Evolutionary conservation across 2,797 vertebrate genomes (phyloP).

Genomic region (Malacoctenus gilli): DNA sequence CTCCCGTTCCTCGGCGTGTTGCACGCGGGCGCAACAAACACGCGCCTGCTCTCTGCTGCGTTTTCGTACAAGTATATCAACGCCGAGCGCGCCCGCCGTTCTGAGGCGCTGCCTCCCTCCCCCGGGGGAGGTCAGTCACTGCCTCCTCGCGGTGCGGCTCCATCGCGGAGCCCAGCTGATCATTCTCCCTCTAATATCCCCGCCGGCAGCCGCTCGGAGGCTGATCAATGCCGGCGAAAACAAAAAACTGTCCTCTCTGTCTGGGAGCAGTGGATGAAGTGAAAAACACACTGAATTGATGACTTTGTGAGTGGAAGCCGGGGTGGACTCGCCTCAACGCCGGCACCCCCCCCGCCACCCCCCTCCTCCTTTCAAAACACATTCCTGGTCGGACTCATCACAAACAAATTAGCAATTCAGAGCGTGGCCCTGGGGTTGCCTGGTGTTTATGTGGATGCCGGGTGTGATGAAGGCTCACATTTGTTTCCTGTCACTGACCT

Average conservation of each 20-base stretch:
- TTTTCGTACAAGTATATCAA: constrained; percentile 49
- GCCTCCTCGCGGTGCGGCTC: constrained; percentile 68
- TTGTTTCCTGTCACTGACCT: constrained; percentile 81
- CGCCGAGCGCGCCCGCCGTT: constrained; percentile 48
- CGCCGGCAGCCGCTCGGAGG: constrained; percentile 54
- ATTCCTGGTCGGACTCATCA: constrained; percentile 52
- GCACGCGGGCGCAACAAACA: constrained; percentile 14
- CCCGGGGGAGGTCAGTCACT: constrained; percentile 76
- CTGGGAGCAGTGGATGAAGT: constrained; percentile 38
- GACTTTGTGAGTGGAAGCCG: constrained; percentile 66
- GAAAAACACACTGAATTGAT: constrained; percentile 73
- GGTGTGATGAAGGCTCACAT: constrained; percentile 79
- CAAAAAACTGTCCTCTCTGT: constrained; percentile 69
- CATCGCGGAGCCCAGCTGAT: constrained; percentile 70
- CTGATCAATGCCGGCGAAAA: constrained; percentile 79
- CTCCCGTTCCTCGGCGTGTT: constrained; percentile 29
- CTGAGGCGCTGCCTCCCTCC: constrained; percentile 45
- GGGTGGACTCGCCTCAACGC: constrained; percentile 55
- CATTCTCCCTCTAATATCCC: constrained; percentile 76
- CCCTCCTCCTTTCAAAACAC: constrained; percentile 34
- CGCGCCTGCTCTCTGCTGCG: constrained; percentile 39
- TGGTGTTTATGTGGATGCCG: constrained; percentile 77
- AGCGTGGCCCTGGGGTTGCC: constrained; percentile 64
- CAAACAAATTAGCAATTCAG: constrained; percentile 80
- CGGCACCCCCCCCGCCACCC: too few relatives aligned